phyloP scores from a whole-genome alignment of 1,140 invertebrate genomes.

The Cylas formicarius region DNA sequence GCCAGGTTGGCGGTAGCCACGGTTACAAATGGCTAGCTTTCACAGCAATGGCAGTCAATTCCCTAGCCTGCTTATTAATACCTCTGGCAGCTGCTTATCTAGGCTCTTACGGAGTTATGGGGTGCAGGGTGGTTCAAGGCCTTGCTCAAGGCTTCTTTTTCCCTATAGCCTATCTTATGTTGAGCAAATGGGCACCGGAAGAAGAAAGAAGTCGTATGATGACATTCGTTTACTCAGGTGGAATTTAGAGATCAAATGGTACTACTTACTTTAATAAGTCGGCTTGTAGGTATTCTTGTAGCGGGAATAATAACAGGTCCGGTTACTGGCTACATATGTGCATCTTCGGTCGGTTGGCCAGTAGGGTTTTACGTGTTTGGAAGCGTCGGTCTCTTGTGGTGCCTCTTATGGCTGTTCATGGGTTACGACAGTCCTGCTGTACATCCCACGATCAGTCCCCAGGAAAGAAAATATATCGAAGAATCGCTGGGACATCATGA shows the following conservation, averaged over 20 bases:
- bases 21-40: conserved; percentile 57
- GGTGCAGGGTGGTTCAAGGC: conserved; percentile 64
- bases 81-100: conserved; percentile 41
- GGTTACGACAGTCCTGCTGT: conserved; percentile 59
- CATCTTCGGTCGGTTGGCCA: conserved; percentile 64
- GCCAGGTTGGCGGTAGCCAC: conserved; percentile 54
- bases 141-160: conserved; percentile 71
- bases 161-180: conserved; percentile 67
- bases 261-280: too few species aligned
- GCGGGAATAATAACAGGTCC: conserved; percentile 66
- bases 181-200: conserved; percentile 68
- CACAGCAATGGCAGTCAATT: conserved; percentile 45
- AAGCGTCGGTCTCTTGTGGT: conserved; percentile 53
- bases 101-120: conserved; percentile 54
- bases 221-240: conserved; percentile 55
- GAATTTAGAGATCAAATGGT: too few species aligned
- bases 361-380: conserved; percentile 73
- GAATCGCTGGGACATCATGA: conserved; percentile 13
- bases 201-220: conserved; percentile 52
- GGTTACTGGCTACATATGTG: conserved; percentile 58
- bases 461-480: conserved; percentile 59
- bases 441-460: conserved; percentile 49
- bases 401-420: conserved; percentile 53
- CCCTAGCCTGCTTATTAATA: conserved; percentile 46
- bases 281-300: conserved; percentile 52